A percentile compares a stretch with the other conserved stretches of the same genome.
Evolutionary conservation across 2,113 vertebrate genomes (phyloP).

Genomic region (Hystrix brachyura): DNA sequence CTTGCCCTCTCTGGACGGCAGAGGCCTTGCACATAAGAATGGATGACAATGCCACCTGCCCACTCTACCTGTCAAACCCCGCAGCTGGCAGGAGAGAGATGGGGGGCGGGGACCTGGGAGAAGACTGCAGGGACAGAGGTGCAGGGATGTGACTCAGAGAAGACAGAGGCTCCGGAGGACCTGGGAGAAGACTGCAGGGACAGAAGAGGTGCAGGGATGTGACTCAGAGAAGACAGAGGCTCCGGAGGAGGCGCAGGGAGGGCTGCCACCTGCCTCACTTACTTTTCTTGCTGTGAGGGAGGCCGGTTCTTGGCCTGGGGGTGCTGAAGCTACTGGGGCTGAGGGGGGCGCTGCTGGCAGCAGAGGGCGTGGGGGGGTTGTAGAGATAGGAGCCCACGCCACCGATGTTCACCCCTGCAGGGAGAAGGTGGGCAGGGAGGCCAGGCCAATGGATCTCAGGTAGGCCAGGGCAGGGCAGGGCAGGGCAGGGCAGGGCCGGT

Average conservation of each 20-base stretch:
- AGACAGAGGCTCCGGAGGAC: neutral
- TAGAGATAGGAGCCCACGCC: constrained; percentile 84
- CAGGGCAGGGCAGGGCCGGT: neutral
- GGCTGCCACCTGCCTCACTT: constrained; percentile 58
- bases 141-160: neutral
- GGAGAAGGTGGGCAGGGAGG: constrained; percentile 32
- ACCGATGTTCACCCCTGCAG: constrained; percentile 84
- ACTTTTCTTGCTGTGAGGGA: constrained; percentile 77
- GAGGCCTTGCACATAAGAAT: constrained; percentile 35
- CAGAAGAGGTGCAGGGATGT: neutral
- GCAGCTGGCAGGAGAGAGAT: constrained; percentile 19
- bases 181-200: neutral
- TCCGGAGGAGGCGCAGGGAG: neutral
- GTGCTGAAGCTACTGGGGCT: constrained; percentile 74
- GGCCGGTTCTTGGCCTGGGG: constrained; percentile 72
- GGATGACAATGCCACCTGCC: neutral
- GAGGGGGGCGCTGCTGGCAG: constrained; percentile 55
- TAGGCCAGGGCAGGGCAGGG: neutral
- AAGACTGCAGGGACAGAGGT: neutral
- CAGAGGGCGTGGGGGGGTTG: constrained; percentile 39
- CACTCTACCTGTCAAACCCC: constrained; percentile 48
- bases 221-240: neutral
- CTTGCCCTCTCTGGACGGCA: neutral
- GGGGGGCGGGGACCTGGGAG: neutral
- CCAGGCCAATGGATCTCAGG: neutral